Evolutionary conservation across 2,888 invertebrate species (phyloP).

Genomic region (Orthonychiurus folsomi): DNA sequence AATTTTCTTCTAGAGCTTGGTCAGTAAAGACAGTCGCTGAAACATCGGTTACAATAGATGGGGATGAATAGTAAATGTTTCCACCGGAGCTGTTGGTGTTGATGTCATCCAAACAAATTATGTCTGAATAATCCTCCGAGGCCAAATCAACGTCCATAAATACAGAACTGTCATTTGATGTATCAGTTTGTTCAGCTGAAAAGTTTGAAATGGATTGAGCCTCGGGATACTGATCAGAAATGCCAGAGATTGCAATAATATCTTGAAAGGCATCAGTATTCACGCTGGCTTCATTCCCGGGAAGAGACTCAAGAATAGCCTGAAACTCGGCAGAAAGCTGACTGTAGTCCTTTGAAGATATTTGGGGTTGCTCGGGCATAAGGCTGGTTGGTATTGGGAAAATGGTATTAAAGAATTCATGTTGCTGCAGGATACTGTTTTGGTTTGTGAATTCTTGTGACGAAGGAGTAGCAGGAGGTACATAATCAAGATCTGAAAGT

Average conservation of each 20-base stretch:
- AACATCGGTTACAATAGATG: background rate
- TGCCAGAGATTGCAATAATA: background rate
- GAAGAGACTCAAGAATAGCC: slow-evolving; percentile 29
- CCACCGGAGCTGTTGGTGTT: background rate
- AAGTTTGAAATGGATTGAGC: background rate
- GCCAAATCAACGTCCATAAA: background rate
- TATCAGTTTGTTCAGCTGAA: background rate
- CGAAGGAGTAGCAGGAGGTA: slow-evolving; percentile 18
- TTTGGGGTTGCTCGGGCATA: background rate
- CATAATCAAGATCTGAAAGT: slow-evolving; percentile 28
- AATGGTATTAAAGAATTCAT: background rate
- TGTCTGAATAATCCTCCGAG: background rate
- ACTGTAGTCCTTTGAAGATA: slow-evolving; percentile 3
- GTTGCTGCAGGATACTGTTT: background rate
- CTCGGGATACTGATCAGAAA: background rate
- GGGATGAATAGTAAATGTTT: slow-evolving; percentile 7
- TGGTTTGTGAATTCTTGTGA: background rate
- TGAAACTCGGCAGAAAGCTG: slow-evolving; percentile 28
- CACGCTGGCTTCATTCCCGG: background rate
- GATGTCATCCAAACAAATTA: background rate
- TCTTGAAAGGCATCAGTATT: background rate
- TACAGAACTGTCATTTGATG: background rate
- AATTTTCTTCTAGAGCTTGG: slow-evolving; percentile 15
- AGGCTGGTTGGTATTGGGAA: background rate
- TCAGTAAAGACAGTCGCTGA: background rate